phyloP scores from a whole-genome alignment of 2,797 vertebrate genomes.

The Otolemur crassicaudatus region DNA sequence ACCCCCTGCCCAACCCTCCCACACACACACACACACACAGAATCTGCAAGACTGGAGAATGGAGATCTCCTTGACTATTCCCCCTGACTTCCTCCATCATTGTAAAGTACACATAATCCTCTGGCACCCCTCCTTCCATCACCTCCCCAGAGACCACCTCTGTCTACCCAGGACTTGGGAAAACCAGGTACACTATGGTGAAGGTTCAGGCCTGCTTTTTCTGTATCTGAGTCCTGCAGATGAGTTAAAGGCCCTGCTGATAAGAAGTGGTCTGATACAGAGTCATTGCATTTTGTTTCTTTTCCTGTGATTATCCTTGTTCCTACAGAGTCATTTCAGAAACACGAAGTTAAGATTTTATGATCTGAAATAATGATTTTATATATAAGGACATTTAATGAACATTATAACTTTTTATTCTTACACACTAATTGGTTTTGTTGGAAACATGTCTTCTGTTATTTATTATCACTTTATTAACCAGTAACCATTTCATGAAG shows the following conservation, averaged over 20 bases:
- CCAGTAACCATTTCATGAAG: constrained; percentile 47
- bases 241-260: background rate
- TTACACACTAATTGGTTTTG: constrained; percentile 2
- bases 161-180: background rate
- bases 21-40: background rate
- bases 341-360: constrained; percentile 59
- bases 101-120: rapidly evolving
- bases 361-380: constrained; percentile 43
- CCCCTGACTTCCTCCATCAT: background rate
- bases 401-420: constrained; percentile 29
- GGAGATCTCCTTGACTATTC: background rate
- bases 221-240: background rate
- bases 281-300: background rate
- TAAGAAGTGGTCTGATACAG: background rate
- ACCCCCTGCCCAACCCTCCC: background rate
- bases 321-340: constrained; percentile 32
- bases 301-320: background rate
- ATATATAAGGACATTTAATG: constrained; percentile 40
- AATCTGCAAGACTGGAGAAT: background rate
- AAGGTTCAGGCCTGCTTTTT: background rate
- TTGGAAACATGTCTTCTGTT: constrained; percentile 19
- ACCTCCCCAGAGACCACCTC: background rate
- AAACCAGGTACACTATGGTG: background rate
- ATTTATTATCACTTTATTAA: constrained; percentile 49
- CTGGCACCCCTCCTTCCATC: background rate